Conservation (phyloP, 1,140 invertebrate genomes). For the Drosophila busckii region DNA sequence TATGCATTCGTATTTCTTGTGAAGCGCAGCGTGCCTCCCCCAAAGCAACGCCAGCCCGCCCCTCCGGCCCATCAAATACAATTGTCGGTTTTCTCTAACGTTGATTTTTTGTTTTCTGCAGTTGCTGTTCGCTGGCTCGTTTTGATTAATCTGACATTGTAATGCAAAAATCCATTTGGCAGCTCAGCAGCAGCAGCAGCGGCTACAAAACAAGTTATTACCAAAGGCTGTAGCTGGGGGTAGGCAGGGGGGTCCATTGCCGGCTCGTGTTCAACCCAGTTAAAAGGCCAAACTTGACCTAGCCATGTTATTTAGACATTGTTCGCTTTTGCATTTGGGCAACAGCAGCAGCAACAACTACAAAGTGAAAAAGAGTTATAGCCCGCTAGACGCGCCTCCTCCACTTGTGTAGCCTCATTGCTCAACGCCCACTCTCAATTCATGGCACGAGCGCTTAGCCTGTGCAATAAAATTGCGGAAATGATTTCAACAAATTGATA, state of each 20-base stretch:
- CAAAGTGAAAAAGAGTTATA: slow-evolving; percentile 55
- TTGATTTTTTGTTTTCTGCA: slow-evolving; percentile 35
- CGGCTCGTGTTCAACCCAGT: slow-evolving; percentile 64
- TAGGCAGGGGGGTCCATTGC: neutral
- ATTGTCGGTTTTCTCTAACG: slow-evolving; percentile 74
- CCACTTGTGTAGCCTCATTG: slow-evolving; percentile 11
- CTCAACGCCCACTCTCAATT: slow-evolving; percentile 37
- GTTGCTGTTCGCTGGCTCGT: slow-evolving; percentile 53
- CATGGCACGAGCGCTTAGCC: slow-evolving; percentile 51
- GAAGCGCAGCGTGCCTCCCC: slow-evolving; percentile 54
- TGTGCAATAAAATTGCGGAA: slow-evolving; percentile 72
- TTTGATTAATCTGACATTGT: slow-evolving; percentile 77
- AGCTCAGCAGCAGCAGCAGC: slow-evolving; percentile 27
- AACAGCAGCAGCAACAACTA: slow-evolving; percentile 16
- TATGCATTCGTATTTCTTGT: slow-evolving; percentile 76
- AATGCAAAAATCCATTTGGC: slow-evolving; percentile 75
- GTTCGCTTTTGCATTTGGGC: slow-evolving; percentile 8
- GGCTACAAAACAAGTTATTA: slow-evolving; percentile 39
- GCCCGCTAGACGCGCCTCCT: slow-evolving; percentile 31
- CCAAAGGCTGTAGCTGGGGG: slow-evolving; percentile 2
- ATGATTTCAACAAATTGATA: slow-evolving; percentile 74
- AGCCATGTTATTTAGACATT: slow-evolving; percentile 70
- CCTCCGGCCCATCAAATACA: slow-evolving; percentile 32
- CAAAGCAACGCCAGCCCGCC: slow-evolving; percentile 14
- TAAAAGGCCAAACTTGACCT: slow-evolving; percentile 74